Conservation (phyloP, 2,888 invertebrate species). For the Melikaiella ostensackeni region DNA sequence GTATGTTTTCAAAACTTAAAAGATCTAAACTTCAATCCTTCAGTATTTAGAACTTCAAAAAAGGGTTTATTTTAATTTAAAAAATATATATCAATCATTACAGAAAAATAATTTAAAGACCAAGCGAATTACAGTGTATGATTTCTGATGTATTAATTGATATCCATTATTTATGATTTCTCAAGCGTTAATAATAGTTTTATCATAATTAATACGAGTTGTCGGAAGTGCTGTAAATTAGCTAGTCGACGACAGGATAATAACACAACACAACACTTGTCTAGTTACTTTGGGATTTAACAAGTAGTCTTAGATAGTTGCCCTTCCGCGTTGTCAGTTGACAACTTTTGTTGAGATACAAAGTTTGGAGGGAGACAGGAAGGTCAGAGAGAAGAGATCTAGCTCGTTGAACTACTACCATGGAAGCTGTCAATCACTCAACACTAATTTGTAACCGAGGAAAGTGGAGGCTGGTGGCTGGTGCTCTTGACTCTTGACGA, state of each 20-base stretch:
- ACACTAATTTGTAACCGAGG: conserved; percentile 5
- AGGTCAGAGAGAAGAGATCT: conserved; percentile 1
- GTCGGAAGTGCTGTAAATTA: background rate
- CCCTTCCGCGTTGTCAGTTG: background rate
- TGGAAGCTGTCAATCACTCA: conserved; percentile 9
- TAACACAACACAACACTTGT: background rate
- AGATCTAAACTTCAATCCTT: too few species aligned
- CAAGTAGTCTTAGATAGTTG: background rate
- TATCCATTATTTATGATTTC: background rate
- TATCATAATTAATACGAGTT: background rate
- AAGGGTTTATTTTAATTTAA: too few species aligned
- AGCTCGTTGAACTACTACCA: background rate
- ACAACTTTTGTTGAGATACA: conserved; percentile 2
- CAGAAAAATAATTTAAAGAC: too few species aligned
- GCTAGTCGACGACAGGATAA: background rate
- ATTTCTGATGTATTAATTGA: too few species aligned
- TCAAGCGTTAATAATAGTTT: background rate
- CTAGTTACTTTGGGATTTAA: background rate
- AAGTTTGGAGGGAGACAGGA: conserved; percentile 7
- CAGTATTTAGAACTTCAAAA: too few species aligned
- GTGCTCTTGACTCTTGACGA: conserved; percentile 6
- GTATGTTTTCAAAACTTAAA: too few species aligned
- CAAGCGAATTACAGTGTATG: too few species aligned
- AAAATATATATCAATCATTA: too few species aligned
- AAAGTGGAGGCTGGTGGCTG: background rate